Evolutionary conservation across 2,797 vertebrate species (phyloP), one percentile per base, ranked within the genome.

Genomic region (Gymnopithys bicolor): DNA sequence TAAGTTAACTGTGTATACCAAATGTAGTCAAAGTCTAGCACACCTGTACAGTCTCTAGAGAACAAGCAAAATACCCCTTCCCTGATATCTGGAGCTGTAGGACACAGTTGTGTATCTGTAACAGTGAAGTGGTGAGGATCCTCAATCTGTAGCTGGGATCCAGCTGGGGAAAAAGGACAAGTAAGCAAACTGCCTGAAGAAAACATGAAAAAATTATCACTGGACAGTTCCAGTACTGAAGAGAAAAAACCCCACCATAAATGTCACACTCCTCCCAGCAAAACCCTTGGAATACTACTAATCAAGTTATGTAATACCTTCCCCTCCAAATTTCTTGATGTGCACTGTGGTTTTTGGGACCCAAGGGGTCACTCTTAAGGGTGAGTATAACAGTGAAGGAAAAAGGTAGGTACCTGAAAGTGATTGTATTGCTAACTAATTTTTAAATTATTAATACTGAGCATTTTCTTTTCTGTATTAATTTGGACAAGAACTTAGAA

Each of bases 391-490:
- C 6, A 5, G 30, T 55, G 17, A 27, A n/a, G 23, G 23, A 63
- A 88, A 69, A 19, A 24, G 8, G 5, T 12, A 56, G 32, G 5
- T 55, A 28, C 19, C 32, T 48, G 27, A 69, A 62, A 51, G 35
- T 22, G 1, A 58, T 30, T 12, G 3, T 18, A 35, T 24, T 45
- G 8, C 9, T 75, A n/a, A 70, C 41, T 70, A 37, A 49, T 46
- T 67, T 16, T 0, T 37, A 55, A 41, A 37, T 24, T 67, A 32
- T 18, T 46, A 24, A 21, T 28, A 35, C 21, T 35, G 5, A 28
- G 7, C 0, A 3, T 15, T 5, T 13, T 68, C 55, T 13, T 68
- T 60, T 33, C 49, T 43, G 0, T 28, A 22, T 77, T 69, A 1
- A 24, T 59, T 77, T 80, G 33, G 10, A 17, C 0, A 0, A 16